Base-by-base conservation (phyloP, 2,113 vertebrate genomes). In the Aldabrachelys gigantea region DNA sequence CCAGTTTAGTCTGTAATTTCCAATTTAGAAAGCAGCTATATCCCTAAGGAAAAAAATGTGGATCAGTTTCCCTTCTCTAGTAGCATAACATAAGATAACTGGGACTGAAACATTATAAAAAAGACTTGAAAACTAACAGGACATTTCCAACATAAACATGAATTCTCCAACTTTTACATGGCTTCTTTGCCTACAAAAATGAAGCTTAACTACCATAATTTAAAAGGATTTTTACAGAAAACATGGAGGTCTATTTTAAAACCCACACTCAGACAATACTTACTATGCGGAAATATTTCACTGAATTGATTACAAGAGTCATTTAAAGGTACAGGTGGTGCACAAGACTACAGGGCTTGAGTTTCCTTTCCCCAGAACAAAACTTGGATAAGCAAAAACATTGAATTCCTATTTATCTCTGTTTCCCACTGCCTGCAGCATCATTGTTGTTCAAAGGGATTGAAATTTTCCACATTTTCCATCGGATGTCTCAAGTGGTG, bases 31-130 rank as follows among this genome's bases (percentile, higher is more conserved):
- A 94, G 84, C 2, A 93, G 57, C 21, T 76, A 5, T 79, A 87
- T 89, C 94, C 76, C 92, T 79, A 91, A 82, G 57, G 83, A 96
- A 89, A 91, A 91, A 38, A 10, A 5, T 54, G 44, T 41, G 16
- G 80, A 87, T 96, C 91, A 81, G 80, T 88, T 97, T 97, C 84
- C 92, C 44, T 92, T 97, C 88, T 94, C 1, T 2, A 93, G 9
- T 38, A 94, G 29, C 65, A 84, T 94, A 92, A 87, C n/a, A 2
- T 17, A 62, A 85, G 75, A 93, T 84, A 95, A 14, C 3, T 50
- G 35, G 93, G 38, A 59, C 21, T 84, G 84, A 62, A 91, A 22
- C 50, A 91, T 92, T 79, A 38, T n/a, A 65, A 80, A 65, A 80
- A 87, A 82, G n/a, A 75, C 41, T 57, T 92, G 86, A 88, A 93